These are phyloP conservation scores for Orchestia grillus DNA, from an alignment of 1,140 invertebrate genomes.

Conservation along the genomic window DNA sequence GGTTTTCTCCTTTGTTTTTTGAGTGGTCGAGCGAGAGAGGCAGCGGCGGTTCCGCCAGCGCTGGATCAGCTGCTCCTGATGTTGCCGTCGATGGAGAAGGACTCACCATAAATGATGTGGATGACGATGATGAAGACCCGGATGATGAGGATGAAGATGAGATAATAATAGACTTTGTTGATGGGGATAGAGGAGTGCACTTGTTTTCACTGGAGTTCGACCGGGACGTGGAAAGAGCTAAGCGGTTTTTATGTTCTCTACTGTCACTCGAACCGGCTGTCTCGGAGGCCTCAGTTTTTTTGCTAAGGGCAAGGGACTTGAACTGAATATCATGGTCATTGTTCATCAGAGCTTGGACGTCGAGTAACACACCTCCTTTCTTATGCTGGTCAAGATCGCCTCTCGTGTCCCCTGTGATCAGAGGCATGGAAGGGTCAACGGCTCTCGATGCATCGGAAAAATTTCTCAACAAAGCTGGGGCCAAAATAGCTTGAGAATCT, in stretches of 20 bases:
- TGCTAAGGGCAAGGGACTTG: constrained; percentile 3
- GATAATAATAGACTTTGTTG: not conserved
- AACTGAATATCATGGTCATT: constrained; percentile 25
- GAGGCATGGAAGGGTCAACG: not conserved
- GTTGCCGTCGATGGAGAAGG: constrained; percentile 8
- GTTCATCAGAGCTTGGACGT: constrained; percentile 29
- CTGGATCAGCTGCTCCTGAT: not conserved
- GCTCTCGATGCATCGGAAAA: constrained; percentile 9
- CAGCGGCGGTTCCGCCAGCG: not conserved
- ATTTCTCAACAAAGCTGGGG: constrained; percentile 6
- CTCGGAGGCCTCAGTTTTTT: not conserved
- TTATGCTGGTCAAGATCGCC: not conserved
- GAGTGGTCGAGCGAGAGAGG: not conserved
- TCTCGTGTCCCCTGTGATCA: not conserved
- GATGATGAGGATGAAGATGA: constrained; percentile 5
- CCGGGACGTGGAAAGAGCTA: not conserved
- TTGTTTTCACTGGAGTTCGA: not conserved
- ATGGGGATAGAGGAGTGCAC: not conserved
- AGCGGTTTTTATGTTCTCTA: not conserved
- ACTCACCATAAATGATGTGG: constrained; percentile 16
- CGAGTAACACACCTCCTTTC: not conserved
- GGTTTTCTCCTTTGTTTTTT: not conserved
- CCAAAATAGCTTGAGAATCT: constrained; percentile 12
- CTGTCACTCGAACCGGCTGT: not conserved
- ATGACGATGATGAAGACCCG: not conserved